phyloP scores from a whole-genome alignment of 2,113 vertebrate species.

The Sylvia atricapilla region DNA sequence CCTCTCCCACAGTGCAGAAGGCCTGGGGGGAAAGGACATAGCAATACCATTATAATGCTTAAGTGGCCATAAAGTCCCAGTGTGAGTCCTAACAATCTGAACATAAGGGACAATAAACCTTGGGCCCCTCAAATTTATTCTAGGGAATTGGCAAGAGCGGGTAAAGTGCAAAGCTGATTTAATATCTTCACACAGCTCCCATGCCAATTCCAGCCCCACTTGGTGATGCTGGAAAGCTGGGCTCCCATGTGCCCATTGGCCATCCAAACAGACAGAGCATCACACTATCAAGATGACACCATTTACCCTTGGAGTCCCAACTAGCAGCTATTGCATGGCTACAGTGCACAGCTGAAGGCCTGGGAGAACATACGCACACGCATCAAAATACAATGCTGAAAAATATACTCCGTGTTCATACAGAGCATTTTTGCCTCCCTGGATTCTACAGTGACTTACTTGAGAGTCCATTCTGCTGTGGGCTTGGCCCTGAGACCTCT shows the following conservation, averaged over 20 bases:
- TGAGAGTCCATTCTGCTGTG: background rate
- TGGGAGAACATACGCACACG: background rate
- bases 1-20: conserved; percentile 22
- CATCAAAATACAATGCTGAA: background rate
- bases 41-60: conserved; percentile 36
- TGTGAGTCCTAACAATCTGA: conserved; percentile 41
- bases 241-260: background rate
- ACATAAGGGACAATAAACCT: conserved; percentile 42
- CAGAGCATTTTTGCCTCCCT: background rate
- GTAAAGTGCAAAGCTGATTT: background rate
- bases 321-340: background rate
- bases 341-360: background rate
- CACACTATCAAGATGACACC: background rate
- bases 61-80: conserved; percentile 56
- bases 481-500: background rate
- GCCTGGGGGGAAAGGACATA: background rate
- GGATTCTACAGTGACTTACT: background rate
- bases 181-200: background rate
- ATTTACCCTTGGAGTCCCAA: background rate
- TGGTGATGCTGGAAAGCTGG: background rate
- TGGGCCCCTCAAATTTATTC: conserved; percentile 27
- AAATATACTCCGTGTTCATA: rapidly evolving
- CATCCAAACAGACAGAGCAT: background rate
- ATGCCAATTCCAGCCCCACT: background rate
- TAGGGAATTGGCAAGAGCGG: background rate